Base-by-base conservation (phyloP, 2,113 vertebrate species). In the Trochalopteron elliotii region DNA sequence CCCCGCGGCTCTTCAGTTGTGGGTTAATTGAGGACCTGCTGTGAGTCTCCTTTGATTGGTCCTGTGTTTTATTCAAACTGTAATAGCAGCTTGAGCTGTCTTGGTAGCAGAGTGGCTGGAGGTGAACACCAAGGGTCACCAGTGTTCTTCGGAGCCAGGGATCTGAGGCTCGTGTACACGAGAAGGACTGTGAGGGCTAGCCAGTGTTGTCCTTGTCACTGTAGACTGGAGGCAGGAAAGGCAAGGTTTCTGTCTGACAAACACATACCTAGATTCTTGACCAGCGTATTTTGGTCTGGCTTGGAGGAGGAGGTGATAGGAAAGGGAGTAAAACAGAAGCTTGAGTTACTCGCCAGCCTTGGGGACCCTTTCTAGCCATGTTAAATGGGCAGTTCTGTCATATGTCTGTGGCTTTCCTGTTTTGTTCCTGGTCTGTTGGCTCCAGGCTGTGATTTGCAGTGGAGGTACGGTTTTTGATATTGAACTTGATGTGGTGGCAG, bases 131-230 rank as follows among this genome's bases (percentile, higher is more conserved):
- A 0, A 35, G 63, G 14, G 22, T 78, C 6, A 18, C 20, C 2
- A 1, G 3, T 0, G 1, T 3, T 8, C 30, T 52, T 88, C 1
- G 0, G 4, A 56, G 44, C 56, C 4, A 0, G 16, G 19, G 47
- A 12, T 17, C 9, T 19, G 45, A 53, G 57, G 30, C 49, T 93
- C 1, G 0, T 1, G 12, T n/a, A 24, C 13, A 0, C 0, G 2
- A 45, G 40, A 47, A 44, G 37, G 31, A n/a, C 40, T 22, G 7
- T 1, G 16, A 47, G 18, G 44, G 33, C 31, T 39, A 28, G 60
- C 1, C 5, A 33, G 11, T 1, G 0, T 27, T 19, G 22, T 71
- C 15, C 16, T 87, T 4, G 9, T 52, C 2, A 3, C 21, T 9
- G 40, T 65, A 64, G 55, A 27, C 70, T 4, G 1, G 65, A 78